phyloP scores from a whole-genome alignment of 1,140 invertebrate species.

The Wiebesia pumilae region DNA sequence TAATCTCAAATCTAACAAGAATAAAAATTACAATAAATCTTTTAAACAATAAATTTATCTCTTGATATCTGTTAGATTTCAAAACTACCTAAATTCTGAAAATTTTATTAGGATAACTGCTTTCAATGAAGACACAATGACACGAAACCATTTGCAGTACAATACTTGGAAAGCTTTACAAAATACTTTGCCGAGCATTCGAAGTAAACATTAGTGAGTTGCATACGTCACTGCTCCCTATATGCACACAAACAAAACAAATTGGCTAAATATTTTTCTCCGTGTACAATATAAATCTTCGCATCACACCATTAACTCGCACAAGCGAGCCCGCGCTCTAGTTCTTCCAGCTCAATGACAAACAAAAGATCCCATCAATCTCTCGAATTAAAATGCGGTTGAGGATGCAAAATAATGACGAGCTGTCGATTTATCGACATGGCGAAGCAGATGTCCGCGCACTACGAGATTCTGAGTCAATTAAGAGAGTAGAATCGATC shows the following conservation, averaged over 20 bases:
- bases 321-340: background rate
- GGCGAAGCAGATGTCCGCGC: background rate
- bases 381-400: conserved; percentile 13
- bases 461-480: background rate
- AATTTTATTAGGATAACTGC: background rate
- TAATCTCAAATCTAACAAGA: background rate
- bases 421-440: background rate
- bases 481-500: conserved; percentile 5
- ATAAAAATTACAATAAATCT: background rate
- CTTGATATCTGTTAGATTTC: background rate
- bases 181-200: background rate
- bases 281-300: background rate
- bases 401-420: conserved; percentile 15
- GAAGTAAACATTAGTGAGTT: background rate
- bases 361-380: conserved; percentile 18
- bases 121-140: background rate
- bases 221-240: background rate
- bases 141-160: background rate
- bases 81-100: background rate
- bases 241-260: background rate
- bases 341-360: conserved; percentile 12
- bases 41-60: background rate
- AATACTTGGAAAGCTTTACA: conserved; percentile 5
- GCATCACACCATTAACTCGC: background rate
- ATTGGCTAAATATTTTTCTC: conserved; percentile 16